These are phyloP conservation scores for Phrynocephalus versicolor DNA, from an alignment of 2,113 vertebrate species.

Conservation along the genomic window DNA sequence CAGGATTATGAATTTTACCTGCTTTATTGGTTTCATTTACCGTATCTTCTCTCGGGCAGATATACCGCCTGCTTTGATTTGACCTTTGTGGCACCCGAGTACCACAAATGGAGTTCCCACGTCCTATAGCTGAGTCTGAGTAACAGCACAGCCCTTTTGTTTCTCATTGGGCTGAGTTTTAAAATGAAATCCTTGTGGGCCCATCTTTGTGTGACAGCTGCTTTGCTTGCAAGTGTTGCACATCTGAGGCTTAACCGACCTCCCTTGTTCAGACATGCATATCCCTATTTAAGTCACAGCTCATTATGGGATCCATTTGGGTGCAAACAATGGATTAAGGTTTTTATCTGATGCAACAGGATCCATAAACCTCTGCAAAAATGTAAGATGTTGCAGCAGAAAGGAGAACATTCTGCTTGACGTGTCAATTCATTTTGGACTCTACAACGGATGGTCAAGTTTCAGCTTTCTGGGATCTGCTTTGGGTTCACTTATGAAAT, in stretches of 20 bases:
- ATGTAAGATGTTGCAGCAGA: too few relatives aligned
- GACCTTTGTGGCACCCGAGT: background rate
- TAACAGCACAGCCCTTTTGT: background rate
- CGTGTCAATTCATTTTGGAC: too few relatives aligned
- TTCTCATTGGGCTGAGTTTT: too few relatives aligned
- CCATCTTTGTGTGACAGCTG: background rate
- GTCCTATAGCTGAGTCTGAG: background rate
- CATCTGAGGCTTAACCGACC: background rate
- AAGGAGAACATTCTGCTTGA: too few relatives aligned
- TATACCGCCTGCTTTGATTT: constrained; percentile 8
- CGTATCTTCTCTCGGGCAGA: background rate
- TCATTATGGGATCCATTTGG: background rate
- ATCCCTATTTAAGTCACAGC: background rate
- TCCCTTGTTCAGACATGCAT: background rate
- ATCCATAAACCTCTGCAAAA: background rate
- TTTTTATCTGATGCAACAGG: background rate
- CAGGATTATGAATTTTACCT: background rate
- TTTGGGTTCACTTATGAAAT: background rate
- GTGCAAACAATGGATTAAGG: background rate
- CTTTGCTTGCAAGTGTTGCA: background rate
- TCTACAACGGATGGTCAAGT: background rate
- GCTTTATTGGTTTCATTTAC: accelerated
- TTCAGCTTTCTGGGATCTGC: background rate
- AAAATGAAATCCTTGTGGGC: background rate
- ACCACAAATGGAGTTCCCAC: background rate